Conservation (phyloP, 2,888 invertebrate species). For the Mimachlamys varia region DNA sequence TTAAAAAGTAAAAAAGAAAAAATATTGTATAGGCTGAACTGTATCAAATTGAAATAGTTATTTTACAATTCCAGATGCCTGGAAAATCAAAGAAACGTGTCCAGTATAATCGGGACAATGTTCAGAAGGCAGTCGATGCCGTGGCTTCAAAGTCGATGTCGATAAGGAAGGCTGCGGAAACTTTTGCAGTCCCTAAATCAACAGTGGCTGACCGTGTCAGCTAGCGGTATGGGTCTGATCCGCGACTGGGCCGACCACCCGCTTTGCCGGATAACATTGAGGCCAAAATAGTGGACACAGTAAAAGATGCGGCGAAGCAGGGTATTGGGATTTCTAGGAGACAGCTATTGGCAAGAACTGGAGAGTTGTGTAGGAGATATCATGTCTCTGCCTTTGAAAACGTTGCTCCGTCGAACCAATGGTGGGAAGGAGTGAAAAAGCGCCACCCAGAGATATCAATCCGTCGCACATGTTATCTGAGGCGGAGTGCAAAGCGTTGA, state of each 20-base stretch:
- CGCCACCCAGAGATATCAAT: conserved; percentile 39
- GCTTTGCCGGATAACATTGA: background rate
- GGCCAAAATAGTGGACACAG: background rate
- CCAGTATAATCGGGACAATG: background rate
- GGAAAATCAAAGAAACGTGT: background rate
- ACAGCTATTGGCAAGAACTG: background rate
- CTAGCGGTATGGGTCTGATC: background rate
- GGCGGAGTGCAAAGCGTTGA: no score
- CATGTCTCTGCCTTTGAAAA: background rate
- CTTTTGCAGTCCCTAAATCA: background rate
- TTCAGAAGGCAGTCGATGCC: no score
- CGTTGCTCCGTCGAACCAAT: background rate
- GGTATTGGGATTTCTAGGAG: background rate
- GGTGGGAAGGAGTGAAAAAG: conserved; percentile 17
- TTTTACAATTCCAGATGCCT: conserved; percentile 2
- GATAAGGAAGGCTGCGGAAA: background rate
- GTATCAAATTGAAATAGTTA: background rate
- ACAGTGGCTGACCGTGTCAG: background rate
- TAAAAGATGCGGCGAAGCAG: background rate
- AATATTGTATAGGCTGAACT: background rate
- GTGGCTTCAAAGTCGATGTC: no score
- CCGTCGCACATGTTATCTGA: conserved; percentile 39
- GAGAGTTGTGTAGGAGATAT: background rate
- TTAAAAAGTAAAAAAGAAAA: background rate
- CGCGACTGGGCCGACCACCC: background rate